Evolutionary conservation across 2,797 vertebrate genomes (phyloP).

Genomic region (Acanthurus tractus): DNA sequence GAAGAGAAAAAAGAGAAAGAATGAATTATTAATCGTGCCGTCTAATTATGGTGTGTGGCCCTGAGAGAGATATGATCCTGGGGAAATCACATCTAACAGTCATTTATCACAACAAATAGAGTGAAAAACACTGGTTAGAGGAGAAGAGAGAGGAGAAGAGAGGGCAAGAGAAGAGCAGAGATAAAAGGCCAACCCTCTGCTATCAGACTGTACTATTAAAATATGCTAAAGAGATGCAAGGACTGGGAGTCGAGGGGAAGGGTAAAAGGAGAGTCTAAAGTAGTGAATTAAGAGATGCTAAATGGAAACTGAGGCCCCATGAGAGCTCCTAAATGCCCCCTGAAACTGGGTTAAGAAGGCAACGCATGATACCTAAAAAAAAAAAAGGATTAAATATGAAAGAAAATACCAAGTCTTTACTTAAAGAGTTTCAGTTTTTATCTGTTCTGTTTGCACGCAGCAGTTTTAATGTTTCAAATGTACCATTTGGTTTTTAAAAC

Average conservation of each 20-base stretch:
- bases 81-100: constrained; percentile 83
- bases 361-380: constrained; percentile 2
- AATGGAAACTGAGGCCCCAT: constrained; percentile 48
- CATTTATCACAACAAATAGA: constrained; percentile 85
- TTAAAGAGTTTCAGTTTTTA: not conserved
- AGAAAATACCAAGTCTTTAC: not conserved
- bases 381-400: constrained; percentile 25
- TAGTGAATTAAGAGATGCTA: constrained; percentile 61
- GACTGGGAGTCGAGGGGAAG: constrained; percentile 57
- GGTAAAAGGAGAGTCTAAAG: constrained; percentile 67
- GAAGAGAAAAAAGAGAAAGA: constrained; percentile 53
- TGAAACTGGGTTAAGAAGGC: constrained; percentile 65
- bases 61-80: constrained; percentile 81
- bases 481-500: too few species aligned
- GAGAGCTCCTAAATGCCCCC: constrained; percentile 42
- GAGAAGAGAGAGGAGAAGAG: constrained; percentile 44
- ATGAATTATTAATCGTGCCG: constrained; percentile 81
- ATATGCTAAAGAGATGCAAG: constrained; percentile 76
- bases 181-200: constrained; percentile 56
- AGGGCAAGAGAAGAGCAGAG: constrained; percentile 38
- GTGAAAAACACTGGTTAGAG: constrained; percentile 74
- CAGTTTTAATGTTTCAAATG: too few species aligned
- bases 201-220: constrained; percentile 65
- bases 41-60: constrained; percentile 82
- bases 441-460: not conserved